phyloP scores from a whole-genome alignment of 2,797 vertebrate genomes.

The Scolopax rusticola region DNA sequence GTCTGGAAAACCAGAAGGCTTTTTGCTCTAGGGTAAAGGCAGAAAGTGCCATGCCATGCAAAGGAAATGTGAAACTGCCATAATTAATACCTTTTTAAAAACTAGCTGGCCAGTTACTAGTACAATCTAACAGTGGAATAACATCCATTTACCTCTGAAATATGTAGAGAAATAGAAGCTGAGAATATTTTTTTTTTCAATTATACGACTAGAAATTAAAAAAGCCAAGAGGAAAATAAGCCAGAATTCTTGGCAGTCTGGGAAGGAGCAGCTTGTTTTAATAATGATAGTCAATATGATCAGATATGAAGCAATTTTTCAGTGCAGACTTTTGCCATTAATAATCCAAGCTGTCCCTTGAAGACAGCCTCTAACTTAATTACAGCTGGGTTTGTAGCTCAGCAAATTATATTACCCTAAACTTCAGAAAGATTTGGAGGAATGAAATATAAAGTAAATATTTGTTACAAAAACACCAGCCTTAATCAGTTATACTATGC shows the following conservation, averaged over 20 bases:
- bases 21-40: not conserved
- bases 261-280: slow-evolving; percentile 5
- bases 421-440: not conserved
- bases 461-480: not conserved
- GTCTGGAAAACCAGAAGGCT: not conserved
- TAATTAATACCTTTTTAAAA: not conserved
- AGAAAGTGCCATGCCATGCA: too few species aligned
- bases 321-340: not conserved
- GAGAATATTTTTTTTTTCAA: not conserved
- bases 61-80: not conserved
- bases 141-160: not conserved
- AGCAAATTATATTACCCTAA: slow-evolving; percentile 41
- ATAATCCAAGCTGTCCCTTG: slow-evolving; percentile 32
- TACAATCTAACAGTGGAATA: not conserved
- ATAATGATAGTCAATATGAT: slow-evolving; percentile 4
- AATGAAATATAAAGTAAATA: not conserved
- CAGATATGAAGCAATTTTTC: slow-evolving; percentile 22
- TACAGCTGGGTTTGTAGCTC: slow-evolving; percentile 32
- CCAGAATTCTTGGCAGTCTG: not conserved
- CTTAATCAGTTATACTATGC: not conserved
- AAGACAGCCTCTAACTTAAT: slow-evolving; percentile 54
- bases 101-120: not conserved
- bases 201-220: not conserved
- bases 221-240: not conserved
- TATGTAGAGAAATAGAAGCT: not conserved